phyloP scores from a whole-genome alignment of 2,797 vertebrate genomes.

The Malacoraja senta region DNA sequence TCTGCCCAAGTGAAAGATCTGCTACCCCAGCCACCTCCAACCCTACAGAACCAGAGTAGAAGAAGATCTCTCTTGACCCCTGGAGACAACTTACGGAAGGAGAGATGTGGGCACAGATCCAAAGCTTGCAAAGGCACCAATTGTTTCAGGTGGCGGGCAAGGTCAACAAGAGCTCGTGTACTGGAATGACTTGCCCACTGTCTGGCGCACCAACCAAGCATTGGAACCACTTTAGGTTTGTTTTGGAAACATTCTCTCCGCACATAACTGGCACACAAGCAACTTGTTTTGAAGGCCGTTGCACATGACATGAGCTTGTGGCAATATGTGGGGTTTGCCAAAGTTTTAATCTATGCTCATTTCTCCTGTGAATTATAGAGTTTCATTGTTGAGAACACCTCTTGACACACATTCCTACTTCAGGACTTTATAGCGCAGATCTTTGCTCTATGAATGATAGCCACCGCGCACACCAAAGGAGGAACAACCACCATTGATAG shows the following conservation, averaged over 20 bases:
- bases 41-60: too few relatives aligned
- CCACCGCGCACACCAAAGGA: too few relatives aligned
- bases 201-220: neutral
- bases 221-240: neutral
- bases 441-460: neutral
- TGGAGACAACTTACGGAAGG: too few relatives aligned
- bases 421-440: too few relatives aligned
- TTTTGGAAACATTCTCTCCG: neutral
- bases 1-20: too few relatives aligned
- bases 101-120: too few relatives aligned
- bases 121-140: neutral
- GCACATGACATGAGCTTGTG: neutral
- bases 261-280: neutral
- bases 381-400: neutral
- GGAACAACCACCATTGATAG: neutral
- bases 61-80: too few relatives aligned
- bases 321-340: neutral
- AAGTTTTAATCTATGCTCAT: neutral
- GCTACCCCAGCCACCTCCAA: too few relatives aligned
- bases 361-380: neutral
- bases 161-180: too few relatives aligned
- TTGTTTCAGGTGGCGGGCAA: neutral
- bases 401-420: too few relatives aligned
- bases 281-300: neutral
- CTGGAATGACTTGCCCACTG: neutral